Conservation (phyloP, 2,888 invertebrate genomes). For the Megastigmus dorsalis region DNA sequence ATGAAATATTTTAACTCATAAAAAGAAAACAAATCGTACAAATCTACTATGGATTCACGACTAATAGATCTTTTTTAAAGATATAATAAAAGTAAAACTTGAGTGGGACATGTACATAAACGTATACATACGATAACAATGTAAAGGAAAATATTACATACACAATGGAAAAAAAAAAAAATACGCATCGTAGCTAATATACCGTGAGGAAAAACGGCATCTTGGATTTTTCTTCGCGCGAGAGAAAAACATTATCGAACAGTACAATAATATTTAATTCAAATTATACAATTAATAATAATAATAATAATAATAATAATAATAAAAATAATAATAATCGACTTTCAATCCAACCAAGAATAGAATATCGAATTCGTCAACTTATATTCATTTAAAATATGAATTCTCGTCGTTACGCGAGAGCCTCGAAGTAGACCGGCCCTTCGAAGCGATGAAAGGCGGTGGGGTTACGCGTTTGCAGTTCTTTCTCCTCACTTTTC, state of each 20-base stretch:
- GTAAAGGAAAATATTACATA: slow-evolving; percentile 22
- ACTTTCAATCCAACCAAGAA: slow-evolving; percentile 47
- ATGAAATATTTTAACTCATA: slow-evolving; percentile 14
- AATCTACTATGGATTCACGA: slow-evolving; percentile 36
- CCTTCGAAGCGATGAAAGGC: slow-evolving; percentile 36
- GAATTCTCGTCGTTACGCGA: slow-evolving; percentile 17
- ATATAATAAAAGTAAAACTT: slow-evolving; percentile 27
- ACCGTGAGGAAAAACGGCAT: neutral
- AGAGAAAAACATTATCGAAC: slow-evolving; percentile 22
- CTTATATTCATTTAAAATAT: slow-evolving; percentile 12
- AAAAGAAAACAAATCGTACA: slow-evolving; percentile 31
- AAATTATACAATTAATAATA: slow-evolving; percentile 23
- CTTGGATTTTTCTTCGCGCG: neutral
- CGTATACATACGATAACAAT: slow-evolving; percentile 41
- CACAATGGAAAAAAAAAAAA: slow-evolving; percentile 23
- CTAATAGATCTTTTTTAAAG: slow-evolving; percentile 14
- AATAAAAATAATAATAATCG: slow-evolving; percentile 15
- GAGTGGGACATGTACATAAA: slow-evolving; percentile 10
- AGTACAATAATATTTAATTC: slow-evolving; percentile 9
- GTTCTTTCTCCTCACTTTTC: neutral
- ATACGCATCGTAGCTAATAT: slow-evolving; percentile 5
- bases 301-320: slow-evolving; percentile 23
- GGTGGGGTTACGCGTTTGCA: neutral
- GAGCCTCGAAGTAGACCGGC: slow-evolving; percentile 17
- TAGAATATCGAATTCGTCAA: slow-evolving; percentile 43